phyloP scores from a whole-genome alignment of 2,888 invertebrate genomes.

The Callinectes sapidus region DNA sequence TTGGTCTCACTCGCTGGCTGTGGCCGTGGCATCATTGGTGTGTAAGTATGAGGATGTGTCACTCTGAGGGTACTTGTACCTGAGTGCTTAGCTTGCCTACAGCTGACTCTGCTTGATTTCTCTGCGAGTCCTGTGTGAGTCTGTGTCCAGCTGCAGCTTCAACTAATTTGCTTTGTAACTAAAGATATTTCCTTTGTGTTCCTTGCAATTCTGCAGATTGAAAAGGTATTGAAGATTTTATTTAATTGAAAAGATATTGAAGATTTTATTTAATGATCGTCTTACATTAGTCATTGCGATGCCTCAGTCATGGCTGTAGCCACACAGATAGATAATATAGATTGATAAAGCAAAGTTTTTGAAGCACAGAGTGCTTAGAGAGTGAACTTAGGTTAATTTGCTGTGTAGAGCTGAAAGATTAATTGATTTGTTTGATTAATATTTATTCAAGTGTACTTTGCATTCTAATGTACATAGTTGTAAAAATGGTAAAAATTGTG shows the following conservation, averaged over 20 bases:
- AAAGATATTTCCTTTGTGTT: slow-evolving; percentile 6
- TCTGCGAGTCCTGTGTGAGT: slow-evolving; percentile 29
- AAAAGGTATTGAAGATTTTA: background rate
- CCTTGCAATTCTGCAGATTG: background rate
- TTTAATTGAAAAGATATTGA: background rate
- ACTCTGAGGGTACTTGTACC: background rate
- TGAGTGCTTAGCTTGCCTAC: slow-evolving; percentile 46
- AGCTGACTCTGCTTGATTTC: slow-evolving; percentile 41
- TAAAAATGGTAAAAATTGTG: background rate
- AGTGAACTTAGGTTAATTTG: background rate
- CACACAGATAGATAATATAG: background rate
- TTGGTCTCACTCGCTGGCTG: slow-evolving; percentile 49
- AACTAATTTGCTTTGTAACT: slow-evolving; percentile 35
- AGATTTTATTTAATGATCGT: background rate
- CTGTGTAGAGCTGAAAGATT: background rate
- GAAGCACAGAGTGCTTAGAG: background rate
- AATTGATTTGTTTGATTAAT: background rate
- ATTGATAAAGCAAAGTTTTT: background rate
- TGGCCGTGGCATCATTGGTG: slow-evolving; percentile 34
- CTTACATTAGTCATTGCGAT: background rate
- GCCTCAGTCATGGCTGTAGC: background rate
- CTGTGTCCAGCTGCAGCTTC: slow-evolving; percentile 37
- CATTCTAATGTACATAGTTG: background rate
- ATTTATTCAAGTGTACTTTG: background rate
- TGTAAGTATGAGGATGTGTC: slow-evolving; percentile 53